Conservation (phyloP, 2,888 invertebrate genomes). For the Latheticus oryzae region DNA sequence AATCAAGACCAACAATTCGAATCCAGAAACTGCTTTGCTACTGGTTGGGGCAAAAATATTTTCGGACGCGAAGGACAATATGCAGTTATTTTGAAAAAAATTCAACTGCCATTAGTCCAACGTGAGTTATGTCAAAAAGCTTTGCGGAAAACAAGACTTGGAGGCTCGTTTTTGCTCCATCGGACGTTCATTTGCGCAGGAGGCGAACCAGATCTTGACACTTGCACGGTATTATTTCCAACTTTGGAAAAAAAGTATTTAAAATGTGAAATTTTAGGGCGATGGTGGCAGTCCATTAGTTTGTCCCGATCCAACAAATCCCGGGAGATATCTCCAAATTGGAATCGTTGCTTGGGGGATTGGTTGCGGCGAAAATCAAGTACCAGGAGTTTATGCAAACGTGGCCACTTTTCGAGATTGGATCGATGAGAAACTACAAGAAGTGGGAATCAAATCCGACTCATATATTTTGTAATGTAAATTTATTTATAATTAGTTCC, state of each 20-base stretch:
- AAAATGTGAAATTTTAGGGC: too few species aligned
- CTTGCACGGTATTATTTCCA: constrained; percentile 79
- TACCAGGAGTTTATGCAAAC: constrained; percentile 84
- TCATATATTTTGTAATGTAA: constrained; percentile 51
- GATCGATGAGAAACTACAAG: constrained; percentile 74
- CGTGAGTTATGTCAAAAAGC: constrained; percentile 71
- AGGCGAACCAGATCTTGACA: constrained; percentile 79
- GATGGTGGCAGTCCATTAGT: constrained; percentile 81
- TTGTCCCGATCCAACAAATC: constrained; percentile 71
- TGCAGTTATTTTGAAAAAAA: constrained; percentile 80
- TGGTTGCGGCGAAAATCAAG: constrained; percentile 77
- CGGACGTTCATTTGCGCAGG: constrained; percentile 84
- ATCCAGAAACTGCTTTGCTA: constrained; percentile 74
- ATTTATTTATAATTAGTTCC: constrained; percentile 6
- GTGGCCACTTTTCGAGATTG: constrained; percentile 77
- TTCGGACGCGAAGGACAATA: constrained; percentile 74
- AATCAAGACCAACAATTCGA: constrained; percentile 67
- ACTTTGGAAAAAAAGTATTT: too few species aligned
- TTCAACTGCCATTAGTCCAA: constrained; percentile 76
- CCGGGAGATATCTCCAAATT: constrained; percentile 75
- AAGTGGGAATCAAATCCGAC: constrained; percentile 59
- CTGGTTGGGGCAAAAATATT: constrained; percentile 83
- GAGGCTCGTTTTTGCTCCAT: constrained; percentile 74
- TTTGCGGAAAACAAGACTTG: constrained; percentile 75
- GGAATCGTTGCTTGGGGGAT: constrained; percentile 92